These are phyloP conservation scores for Agonopterix alstromeriana DNA, from an alignment of 2,888 invertebrate species.

Conservation along the genomic window DNA sequence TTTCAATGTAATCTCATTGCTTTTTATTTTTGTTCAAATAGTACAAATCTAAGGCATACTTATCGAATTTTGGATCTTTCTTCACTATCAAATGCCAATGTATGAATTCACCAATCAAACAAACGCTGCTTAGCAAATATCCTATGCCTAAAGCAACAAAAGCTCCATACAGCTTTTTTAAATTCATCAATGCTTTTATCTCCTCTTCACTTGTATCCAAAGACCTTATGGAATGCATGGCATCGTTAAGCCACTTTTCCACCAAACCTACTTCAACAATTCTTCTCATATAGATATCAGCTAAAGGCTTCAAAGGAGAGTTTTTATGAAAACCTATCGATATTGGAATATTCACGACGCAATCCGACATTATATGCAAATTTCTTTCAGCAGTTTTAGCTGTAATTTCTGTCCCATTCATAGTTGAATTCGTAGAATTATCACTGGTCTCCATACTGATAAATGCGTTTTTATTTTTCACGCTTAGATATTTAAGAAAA, in stretches of 20 bases:
- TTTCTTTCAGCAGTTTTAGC: constrained; percentile 48
- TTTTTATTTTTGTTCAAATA: constrained; percentile 65
- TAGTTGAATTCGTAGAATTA: neutral
- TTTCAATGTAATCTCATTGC: constrained; percentile 18
- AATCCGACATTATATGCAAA: constrained; percentile 89
- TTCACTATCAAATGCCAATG: constrained; percentile 82
- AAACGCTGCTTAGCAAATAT: constrained; percentile 76
- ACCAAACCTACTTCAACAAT: constrained; percentile 86
- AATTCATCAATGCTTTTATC: constrained; percentile 85
- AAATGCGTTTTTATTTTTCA: constrained; percentile 64
- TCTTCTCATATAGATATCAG: constrained; percentile 80
- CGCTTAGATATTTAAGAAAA: constrained; percentile 80
- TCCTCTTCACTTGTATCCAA: constrained; percentile 76
- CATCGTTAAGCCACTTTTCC: constrained; percentile 87
- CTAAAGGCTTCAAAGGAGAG: constrained; percentile 83
- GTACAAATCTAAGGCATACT: constrained; percentile 77
- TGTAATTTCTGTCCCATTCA: constrained; percentile 23
- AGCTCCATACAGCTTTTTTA: constrained; percentile 87
- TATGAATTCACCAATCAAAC: constrained; percentile 78
- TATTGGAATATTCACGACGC: constrained; percentile 87
- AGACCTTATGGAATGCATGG: constrained; percentile 76
- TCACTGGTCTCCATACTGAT: constrained; percentile 32
- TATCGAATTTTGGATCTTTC: constrained; percentile 83
- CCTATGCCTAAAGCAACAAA: constrained; percentile 84
- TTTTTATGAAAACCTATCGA: constrained; percentile 89